Evolutionary conservation across 2,113 vertebrate species (phyloP).

Genomic region (Acanthochromis polyacanthus): DNA sequence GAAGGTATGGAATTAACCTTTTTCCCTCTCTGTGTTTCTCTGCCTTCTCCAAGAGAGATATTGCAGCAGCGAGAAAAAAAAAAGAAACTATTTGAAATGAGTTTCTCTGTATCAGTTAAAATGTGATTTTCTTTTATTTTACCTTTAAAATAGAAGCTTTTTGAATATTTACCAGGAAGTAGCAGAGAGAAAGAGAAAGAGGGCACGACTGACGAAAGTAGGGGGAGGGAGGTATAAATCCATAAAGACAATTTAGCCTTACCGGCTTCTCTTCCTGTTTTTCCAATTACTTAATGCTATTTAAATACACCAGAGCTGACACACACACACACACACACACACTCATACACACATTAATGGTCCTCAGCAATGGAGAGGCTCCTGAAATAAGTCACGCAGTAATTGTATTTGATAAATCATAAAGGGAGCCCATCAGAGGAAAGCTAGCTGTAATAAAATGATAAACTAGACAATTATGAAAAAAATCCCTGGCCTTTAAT

Average conservation of each 20-base stretch:
- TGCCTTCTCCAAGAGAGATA: slow-evolving; percentile 35
- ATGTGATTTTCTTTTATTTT: slow-evolving; percentile 47
- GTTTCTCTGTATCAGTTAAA: slow-evolving; percentile 72
- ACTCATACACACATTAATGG: slow-evolving; percentile 55
- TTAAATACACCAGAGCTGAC: slow-evolving; percentile 73
- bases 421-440: slow-evolving; percentile 80
- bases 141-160: slow-evolving; percentile 53
- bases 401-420: slow-evolving; percentile 86
- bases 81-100: slow-evolving; percentile 50
- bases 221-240: slow-evolving; percentile 48
- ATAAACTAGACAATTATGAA: slow-evolving; percentile 84
- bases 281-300: slow-evolving; percentile 82
- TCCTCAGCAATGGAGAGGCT: slow-evolving; percentile 61
- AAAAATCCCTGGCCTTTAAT: slow-evolving; percentile 69
- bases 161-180: slow-evolving; percentile 61
- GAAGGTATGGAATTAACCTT: slow-evolving; percentile 58
- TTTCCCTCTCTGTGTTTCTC: neutral
- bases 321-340: slow-evolving; percentile 38
- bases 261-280: slow-evolving; percentile 69
- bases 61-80: slow-evolving; percentile 51
- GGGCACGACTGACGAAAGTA: neutral
- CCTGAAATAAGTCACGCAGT: slow-evolving; percentile 81
- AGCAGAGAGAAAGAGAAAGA: neutral
- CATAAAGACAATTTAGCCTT: slow-evolving; percentile 69
- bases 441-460: slow-evolving; percentile 82